These are phyloP conservation scores for Aethes cnicana DNA, from an alignment of 2,888 invertebrate species.

Conservation along the genomic window DNA sequence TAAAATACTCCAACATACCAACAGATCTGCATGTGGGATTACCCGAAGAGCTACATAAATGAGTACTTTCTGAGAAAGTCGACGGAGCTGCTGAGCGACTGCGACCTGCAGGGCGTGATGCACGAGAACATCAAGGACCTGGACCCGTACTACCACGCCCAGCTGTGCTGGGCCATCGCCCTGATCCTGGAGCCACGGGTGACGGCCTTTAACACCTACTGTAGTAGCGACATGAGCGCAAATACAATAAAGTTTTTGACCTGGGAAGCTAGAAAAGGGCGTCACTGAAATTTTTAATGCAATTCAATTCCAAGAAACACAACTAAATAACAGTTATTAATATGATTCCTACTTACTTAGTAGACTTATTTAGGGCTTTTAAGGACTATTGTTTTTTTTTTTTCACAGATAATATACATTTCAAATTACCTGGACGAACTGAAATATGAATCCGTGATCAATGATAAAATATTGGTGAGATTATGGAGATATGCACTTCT, in stretches of 20 bases:
- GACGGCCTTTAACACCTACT: not conserved
- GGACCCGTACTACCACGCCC: slow-evolving; percentile 58
- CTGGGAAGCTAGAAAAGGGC: too few relatives aligned
- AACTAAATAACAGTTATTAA: too few relatives aligned
- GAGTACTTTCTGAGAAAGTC: slow-evolving; percentile 53
- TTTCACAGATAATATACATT: slow-evolving; percentile 59
- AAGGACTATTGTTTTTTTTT: too few relatives aligned
- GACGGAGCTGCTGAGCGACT: slow-evolving; percentile 47
- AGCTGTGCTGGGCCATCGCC: slow-evolving; percentile 72
- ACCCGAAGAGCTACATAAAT: slow-evolving; percentile 40
- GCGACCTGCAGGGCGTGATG: slow-evolving; percentile 49
- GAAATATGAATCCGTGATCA: slow-evolving; percentile 51
- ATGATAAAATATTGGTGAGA: slow-evolving; percentile 67
- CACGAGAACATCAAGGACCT: slow-evolving; percentile 46
- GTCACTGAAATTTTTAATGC: too few relatives aligned
- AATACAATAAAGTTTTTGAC: too few relatives aligned
- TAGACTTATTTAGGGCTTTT: too few relatives aligned
- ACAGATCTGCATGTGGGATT: slow-evolving; percentile 63
- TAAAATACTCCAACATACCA: too few relatives aligned
- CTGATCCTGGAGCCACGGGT: slow-evolving; percentile 66
- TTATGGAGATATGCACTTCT: not conserved
- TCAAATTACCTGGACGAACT: slow-evolving; percentile 46
- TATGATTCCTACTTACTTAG: too few relatives aligned
- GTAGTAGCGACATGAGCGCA: too few relatives aligned
- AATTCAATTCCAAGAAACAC: too few relatives aligned